Conservation (phyloP, 2,113 vertebrate species). For the Rattus rattus region DNA sequence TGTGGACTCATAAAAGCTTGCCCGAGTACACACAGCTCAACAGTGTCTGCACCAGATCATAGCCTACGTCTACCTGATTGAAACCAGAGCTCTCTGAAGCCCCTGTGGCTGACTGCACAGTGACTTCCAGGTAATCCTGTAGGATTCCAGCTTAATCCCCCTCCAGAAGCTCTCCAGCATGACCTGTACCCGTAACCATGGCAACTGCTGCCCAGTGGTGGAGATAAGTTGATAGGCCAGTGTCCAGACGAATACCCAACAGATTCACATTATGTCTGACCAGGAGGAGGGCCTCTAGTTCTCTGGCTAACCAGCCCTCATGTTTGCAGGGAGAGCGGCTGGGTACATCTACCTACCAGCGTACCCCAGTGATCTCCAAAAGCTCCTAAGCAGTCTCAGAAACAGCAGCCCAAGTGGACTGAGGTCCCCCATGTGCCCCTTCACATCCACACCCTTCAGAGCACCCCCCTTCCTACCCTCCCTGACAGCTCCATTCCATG, state of each 20-base stretch:
- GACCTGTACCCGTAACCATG: conserved; percentile 55
- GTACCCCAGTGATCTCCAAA: neutral
- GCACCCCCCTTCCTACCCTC: neutral
- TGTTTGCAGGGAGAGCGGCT: neutral
- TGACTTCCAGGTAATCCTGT: conserved; percentile 13
- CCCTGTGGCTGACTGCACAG: neutral
- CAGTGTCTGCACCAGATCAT: neutral
- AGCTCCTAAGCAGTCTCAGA: neutral
- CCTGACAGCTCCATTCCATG: neutral
- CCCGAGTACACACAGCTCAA: neutral
- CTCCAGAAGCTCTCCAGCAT: conserved; percentile 45
- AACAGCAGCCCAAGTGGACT: neutral
- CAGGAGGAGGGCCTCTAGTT: neutral
- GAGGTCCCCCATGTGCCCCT: neutral
- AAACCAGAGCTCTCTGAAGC: conserved; percentile 19
- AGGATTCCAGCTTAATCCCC: conserved; percentile 55
- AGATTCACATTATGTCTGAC: neutral
- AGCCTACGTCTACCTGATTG: neutral
- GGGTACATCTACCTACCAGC: neutral
- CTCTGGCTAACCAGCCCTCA: neutral
- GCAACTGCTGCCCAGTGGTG: conserved; percentile 36
- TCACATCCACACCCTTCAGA: neutral
- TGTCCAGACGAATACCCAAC: neutral
- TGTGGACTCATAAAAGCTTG: neutral
- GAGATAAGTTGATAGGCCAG: conserved; percentile 35